Evolutionary conservation across 1,140 invertebrate genomes (phyloP).

Genomic region (Nilaparvata lugens): DNA sequence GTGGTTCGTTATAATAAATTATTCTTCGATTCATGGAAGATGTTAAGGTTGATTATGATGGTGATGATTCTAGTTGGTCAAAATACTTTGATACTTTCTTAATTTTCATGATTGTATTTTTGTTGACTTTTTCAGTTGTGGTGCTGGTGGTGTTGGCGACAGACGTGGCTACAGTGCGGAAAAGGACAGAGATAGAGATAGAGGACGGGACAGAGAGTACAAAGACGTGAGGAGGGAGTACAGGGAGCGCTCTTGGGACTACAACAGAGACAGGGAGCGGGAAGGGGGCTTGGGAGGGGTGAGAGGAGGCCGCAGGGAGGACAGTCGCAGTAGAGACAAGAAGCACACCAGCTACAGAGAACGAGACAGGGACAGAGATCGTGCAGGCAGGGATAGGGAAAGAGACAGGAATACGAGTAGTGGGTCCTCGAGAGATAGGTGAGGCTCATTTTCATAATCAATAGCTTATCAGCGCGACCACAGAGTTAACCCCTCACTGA

Average conservation of each 20-base stretch:
- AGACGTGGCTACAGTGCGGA: not conserved
- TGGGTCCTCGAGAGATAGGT: too few species aligned
- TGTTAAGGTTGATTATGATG: not conserved
- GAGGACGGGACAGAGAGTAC: not conserved
- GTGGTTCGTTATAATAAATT: too few species aligned
- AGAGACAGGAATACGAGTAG: constrained; percentile 5
- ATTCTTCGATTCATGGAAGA: too few species aligned
- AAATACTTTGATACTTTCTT: constrained; percentile 2
- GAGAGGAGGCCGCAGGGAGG: constrained; percentile 28
- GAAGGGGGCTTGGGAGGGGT: constrained; percentile 12
- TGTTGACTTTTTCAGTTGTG: not conserved
- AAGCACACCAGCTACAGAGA: constrained; percentile 4
- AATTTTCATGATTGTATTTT: not conserved
- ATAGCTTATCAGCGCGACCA: too few species aligned
- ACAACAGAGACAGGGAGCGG: constrained; percentile 17
- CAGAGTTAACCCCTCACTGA: too few species aligned
- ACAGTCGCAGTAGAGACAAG: constrained; percentile 27
- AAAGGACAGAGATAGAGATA: not conserved
- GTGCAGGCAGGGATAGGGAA: constrained; percentile 10
- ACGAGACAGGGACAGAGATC: constrained; percentile 9
- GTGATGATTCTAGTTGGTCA: not conserved
- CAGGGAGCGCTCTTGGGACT: constrained; percentile 7
- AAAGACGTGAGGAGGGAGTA: constrained; percentile 1
- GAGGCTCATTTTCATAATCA: too few species aligned
- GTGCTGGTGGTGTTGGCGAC: not conserved